A percentile compares a stretch with the other conserved stretches of the same genome.
These are phyloP conservation scores for Heliconius sara DNA, from an alignment of 2,888 invertebrate species.

Conservation along the genomic window DNA sequence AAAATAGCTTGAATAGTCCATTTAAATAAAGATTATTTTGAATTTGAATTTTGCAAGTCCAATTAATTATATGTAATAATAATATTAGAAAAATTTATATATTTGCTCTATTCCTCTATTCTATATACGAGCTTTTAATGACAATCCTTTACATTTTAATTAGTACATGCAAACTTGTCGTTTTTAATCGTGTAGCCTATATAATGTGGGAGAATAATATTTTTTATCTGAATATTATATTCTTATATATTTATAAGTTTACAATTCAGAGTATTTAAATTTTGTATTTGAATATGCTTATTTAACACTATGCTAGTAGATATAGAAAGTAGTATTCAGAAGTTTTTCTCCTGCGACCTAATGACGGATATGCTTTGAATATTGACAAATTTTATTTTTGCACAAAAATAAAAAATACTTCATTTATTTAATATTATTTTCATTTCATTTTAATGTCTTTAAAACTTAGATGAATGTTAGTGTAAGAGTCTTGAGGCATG, in stretches of 20 bases:
- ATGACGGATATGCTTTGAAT: not conserved
- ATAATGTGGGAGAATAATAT: conserved; percentile 55
- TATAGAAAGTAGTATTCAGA: not conserved
- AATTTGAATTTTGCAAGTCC: not conserved
- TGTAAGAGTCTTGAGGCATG: no score
- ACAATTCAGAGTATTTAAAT: not conserved
- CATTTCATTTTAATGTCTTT: no score
- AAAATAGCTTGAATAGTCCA: no score
- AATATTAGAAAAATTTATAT: not conserved
- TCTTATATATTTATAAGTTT: not conserved
- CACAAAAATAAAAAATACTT: no score
- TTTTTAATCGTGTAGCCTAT: conserved; percentile 26
- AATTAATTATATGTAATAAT: not conserved
- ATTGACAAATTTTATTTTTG: not conserved
- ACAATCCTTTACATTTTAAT: conserved; percentile 67
- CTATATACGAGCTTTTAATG: not conserved
- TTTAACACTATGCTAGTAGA: not conserved
- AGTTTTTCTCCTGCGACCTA: not conserved
- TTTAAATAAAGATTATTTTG: no score
- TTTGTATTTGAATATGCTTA: not conserved
- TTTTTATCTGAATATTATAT: conserved; percentile 54
- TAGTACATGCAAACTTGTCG: conserved; percentile 65
- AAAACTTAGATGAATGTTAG: no score
- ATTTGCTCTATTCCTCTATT: not conserved
- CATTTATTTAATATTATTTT: no score